Base-by-base conservation (phyloP, 2,113 vertebrate genomes). In the Natator depressus region DNA sequence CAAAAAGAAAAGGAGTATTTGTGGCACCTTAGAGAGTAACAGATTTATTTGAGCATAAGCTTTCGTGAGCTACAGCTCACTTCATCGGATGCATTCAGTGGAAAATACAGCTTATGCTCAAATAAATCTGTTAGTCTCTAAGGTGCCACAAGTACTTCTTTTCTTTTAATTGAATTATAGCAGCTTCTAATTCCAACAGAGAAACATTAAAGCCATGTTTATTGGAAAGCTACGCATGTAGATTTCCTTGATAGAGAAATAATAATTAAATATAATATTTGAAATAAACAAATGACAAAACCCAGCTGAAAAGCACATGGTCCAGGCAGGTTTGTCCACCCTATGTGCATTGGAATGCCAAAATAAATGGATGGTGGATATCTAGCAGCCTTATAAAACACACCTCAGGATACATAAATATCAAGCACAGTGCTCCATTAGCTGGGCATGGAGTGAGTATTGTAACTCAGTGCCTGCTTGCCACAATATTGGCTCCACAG, bases 381-480 rank as follows among this genome's bases (percentile, higher is more conserved):
- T 19, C 65, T 69, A 19, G 20, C 24, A 59, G 57, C 57, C 25
- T 59, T 29, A 29, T 29, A 59, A 29, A 59, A 29, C 5, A 6
- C 57, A 3, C 35, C 55, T n/a, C 19, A 49, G 59, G 86, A 91
- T 10, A 79, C 80, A 6, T 69, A 35, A 69, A n/a, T 69, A 69
- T 59, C 27, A n/a, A n/a, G 65, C 65, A 69, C n/a, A 20, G 17
- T 38, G 42, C 35, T 55, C 49, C 31, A n/a, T 35, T 19, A 27
- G 42, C 24, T 57, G 12, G 84, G 20, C 55, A 89, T 89, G 47
- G 57, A 22, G 31, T 80, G 54, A 0, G 0, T 17, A 42, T 6
- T 93, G 42, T 42, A 87, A 19, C 57, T 88, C 78, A 85, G 54
- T 80, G 38, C 42, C 82, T 89, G 81, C 42, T 59, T 88, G 19